phyloP scores from a whole-genome alignment of 2,113 vertebrate species.

The Lepisosteus oculatus region DNA sequence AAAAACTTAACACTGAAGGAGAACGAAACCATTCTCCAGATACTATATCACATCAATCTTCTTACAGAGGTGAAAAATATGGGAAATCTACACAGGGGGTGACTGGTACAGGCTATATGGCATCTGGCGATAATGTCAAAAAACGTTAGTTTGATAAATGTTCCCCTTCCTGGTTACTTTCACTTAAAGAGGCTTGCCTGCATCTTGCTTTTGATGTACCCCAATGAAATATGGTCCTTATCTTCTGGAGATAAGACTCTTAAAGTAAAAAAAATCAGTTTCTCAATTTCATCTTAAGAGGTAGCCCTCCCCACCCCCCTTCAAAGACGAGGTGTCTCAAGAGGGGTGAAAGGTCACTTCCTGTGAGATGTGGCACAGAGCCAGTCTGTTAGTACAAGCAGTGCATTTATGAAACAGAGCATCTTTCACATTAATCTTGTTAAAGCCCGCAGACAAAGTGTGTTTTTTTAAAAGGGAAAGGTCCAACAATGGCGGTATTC shows the following conservation, averaged over 20 bases:
- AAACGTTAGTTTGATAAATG: slow-evolving; percentile 67
- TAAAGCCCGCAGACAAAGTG: slow-evolving; percentile 8
- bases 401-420: slow-evolving; percentile 8
- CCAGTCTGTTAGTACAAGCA: slow-evolving; percentile 20
- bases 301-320: slow-evolving; percentile 36
- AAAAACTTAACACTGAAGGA: background rate
- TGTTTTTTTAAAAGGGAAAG: too few relatives aligned
- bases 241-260: slow-evolving; percentile 56
- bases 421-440: background rate
- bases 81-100: slow-evolving; percentile 9
- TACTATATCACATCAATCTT: slow-evolving; percentile 16
- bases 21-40: background rate
- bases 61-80: slow-evolving; percentile 18
- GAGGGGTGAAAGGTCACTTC: slow-evolving; percentile 61
- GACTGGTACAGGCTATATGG: slow-evolving; percentile 45
- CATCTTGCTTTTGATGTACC: slow-evolving; percentile 52
- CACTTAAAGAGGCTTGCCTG: slow-evolving; percentile 41
- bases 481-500: too few relatives aligned
- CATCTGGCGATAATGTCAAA: slow-evolving; percentile 54
- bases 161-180: slow-evolving; percentile 53
- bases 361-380: slow-evolving; percentile 49
- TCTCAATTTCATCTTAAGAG: slow-evolving; percentile 9
- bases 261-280: slow-evolving; percentile 45
- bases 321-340: slow-evolving; percentile 47
- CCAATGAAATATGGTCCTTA: slow-evolving; percentile 56